Base-by-base conservation (phyloP, 2,888 invertebrate genomes). In the Pyrochroa serraticornis region DNA sequence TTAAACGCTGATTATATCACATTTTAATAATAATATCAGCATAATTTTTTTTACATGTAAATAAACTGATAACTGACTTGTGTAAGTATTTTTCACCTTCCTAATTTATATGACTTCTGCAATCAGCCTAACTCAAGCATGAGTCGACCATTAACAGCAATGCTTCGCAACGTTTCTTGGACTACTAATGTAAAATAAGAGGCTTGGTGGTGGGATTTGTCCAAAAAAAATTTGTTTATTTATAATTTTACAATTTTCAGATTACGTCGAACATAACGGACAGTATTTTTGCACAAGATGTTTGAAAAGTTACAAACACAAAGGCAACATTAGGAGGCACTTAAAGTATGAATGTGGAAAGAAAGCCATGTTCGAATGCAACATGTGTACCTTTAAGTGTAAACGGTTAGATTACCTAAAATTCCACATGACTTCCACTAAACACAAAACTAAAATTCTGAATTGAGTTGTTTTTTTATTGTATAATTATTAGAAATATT, bases 291-390 rank as follows among this genome's bases (percentile, higher is more conserved):
- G 73, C 49, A 59, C 65, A 12, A 60, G 63, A 34, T 73, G 73
- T 61, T 65, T 56, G 61, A 71, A 71, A 55, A 66, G 65, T 41
- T 73, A 73, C 60, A 73, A 72, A 42, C 70, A 71, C 51, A 71
- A 72, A 42, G 71, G 72, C 5, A 71, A 71, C 54, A 59, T 63
- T 10, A 50, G 62, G 30, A 62, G 67, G 50, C 67, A 67, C 41
- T 54, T 65, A 9, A 67, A 65, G 41, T 67, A 58, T 44, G 62
- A 65, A 32, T 67, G 67, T 47, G 65, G 58, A 13, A 56, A 54
- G 36, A 58, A 50, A 39, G 63, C 64, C 10, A 56, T 58, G 35
- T 67, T 65, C 33, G 51, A 62, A 30, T 67, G 67, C 56, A 33
- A 36, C 6, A 8, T 62, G 12, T 67, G 67, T 30, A 33, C 36